These are phyloP conservation scores for Nycticorax nycticorax DNA, from an alignment of 2,113 vertebrate species.

Conservation along the genomic window DNA sequence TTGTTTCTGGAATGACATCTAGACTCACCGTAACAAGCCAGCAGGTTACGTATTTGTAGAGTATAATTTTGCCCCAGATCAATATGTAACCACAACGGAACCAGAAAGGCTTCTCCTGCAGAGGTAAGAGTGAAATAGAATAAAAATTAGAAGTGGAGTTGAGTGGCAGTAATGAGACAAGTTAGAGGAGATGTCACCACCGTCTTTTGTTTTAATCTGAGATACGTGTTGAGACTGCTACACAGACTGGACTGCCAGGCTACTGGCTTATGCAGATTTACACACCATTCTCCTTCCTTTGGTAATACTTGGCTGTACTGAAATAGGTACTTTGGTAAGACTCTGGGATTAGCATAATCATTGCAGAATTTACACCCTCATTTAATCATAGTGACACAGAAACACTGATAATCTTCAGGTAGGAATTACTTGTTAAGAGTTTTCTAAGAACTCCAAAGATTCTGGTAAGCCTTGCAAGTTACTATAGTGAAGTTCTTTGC, in stretches of 20 bases:
- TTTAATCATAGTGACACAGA: not conserved
- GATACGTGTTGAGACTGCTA: not conserved
- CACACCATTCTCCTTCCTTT: not conserved
- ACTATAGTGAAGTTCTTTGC: not conserved
- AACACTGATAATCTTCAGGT: not conserved
- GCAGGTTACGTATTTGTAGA: constrained; percentile 97
- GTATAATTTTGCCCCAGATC: constrained; percentile 91
- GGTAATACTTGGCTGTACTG: not conserved
- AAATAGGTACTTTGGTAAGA: not conserved
- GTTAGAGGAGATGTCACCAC: not conserved
- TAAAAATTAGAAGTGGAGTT: not conserved
- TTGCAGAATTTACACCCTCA: not conserved
- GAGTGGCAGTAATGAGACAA: not conserved
- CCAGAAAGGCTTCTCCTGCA: constrained; percentile 89
- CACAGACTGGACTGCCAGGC: not conserved
- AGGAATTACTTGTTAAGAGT: not conserved
- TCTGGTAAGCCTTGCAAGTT: not conserved
- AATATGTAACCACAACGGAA: constrained; percentile 92
- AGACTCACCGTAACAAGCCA: constrained; percentile 95
- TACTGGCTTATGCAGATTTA: not conserved
- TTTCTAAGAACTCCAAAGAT: not conserved
- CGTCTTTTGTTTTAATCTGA: not conserved
- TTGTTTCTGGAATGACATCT: not conserved
- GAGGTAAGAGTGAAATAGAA: not conserved
- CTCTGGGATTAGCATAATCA: not conserved